phyloP scores from a whole-genome alignment of 2,888 invertebrate species.

The Troides aeacus region DNA sequence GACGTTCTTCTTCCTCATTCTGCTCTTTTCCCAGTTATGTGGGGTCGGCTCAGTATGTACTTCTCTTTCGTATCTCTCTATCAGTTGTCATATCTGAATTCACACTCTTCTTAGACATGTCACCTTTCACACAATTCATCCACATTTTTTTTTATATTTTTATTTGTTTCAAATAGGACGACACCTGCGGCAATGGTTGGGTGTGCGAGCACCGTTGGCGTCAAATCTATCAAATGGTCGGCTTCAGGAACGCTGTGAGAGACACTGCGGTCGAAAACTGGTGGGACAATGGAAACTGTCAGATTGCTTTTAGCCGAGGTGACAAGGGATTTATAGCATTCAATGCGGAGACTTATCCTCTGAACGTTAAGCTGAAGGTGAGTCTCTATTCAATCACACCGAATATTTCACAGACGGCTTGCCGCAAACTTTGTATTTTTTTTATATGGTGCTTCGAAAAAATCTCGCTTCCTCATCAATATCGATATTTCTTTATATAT shows the following conservation, averaged over 20 bases:
- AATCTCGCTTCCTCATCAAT: slow-evolving; percentile 1
- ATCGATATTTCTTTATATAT: slow-evolving; percentile 1
- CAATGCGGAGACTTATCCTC: slow-evolving; percentile 81
- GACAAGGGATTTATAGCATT: slow-evolving; percentile 86
- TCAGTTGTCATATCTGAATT: no score
- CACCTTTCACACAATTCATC: no score
- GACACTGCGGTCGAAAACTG: slow-evolving; percentile 78
- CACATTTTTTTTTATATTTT: no score
- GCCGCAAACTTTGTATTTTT: slow-evolving; percentile 9
- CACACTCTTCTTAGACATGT: no score
- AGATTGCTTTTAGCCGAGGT: slow-evolving; percentile 90
- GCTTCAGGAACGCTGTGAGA: slow-evolving; percentile 84
- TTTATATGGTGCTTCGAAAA: slow-evolving; percentile 1
- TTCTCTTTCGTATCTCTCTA: no score
- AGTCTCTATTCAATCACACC: slow-evolving; percentile 25
- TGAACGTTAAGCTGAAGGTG: slow-evolving; percentile 79
- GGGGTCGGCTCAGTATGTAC: no score
- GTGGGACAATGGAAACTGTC: slow-evolving; percentile 90
- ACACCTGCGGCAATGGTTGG: slow-evolving; percentile 85
- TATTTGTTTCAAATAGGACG: slow-evolving; percentile 58
- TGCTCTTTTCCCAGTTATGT: no score
- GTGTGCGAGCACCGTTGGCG: slow-evolving; percentile 92
- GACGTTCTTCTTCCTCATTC: no score
- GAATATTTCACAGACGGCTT: slow-evolving; percentile 2
- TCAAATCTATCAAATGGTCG: slow-evolving; percentile 88